A percentile compares a stretch with the other conserved stretches of the same genome.
Evolutionary conservation across 2,888 invertebrate genomes (phyloP).

Genomic region (Ectemnius continuus): DNA sequence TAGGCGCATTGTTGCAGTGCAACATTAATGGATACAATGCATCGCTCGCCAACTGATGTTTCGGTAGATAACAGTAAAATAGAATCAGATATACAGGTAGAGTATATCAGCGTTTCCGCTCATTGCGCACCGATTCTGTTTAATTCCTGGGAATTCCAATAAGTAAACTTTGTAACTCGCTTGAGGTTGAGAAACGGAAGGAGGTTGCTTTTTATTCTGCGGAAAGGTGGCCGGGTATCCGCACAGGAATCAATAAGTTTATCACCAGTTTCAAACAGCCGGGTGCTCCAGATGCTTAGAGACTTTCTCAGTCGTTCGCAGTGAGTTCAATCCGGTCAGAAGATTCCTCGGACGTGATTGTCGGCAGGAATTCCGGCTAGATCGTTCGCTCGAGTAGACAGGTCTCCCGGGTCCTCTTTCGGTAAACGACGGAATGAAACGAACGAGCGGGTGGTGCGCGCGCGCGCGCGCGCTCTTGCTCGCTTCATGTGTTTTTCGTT

Average conservation of each 20-base stretch:
- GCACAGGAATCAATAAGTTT: no score
- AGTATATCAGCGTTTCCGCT: neutral
- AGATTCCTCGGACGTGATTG: slow-evolving; percentile 37
- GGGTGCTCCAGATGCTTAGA: no score
- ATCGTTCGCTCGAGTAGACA: slow-evolving; percentile 24
- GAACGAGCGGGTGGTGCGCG: slow-evolving; percentile 10
- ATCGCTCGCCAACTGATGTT: neutral
- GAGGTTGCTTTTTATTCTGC: no score
- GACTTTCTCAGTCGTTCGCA: slow-evolving; percentile 13
- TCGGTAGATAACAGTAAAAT: neutral
- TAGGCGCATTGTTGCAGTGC: no score
- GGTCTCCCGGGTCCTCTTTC: slow-evolving; percentile 46
- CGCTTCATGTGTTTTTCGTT: slow-evolving; percentile 51
- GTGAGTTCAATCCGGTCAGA: neutral
- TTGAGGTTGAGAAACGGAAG: no score
- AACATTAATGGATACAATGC: neutral
- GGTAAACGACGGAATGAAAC: slow-evolving; percentile 40
- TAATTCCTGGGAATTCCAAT: no score
- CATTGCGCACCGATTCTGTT: neutral
- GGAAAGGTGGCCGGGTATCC: no score
- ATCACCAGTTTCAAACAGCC: no score
- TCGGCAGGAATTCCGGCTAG: slow-evolving; percentile 38
- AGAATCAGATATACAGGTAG: neutral
- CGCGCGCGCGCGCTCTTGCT: no score
- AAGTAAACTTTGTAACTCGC: no score